These are phyloP conservation scores for Globia sparganii DNA, from an alignment of 2,888 invertebrate genomes.

Conservation along the genomic window DNA sequence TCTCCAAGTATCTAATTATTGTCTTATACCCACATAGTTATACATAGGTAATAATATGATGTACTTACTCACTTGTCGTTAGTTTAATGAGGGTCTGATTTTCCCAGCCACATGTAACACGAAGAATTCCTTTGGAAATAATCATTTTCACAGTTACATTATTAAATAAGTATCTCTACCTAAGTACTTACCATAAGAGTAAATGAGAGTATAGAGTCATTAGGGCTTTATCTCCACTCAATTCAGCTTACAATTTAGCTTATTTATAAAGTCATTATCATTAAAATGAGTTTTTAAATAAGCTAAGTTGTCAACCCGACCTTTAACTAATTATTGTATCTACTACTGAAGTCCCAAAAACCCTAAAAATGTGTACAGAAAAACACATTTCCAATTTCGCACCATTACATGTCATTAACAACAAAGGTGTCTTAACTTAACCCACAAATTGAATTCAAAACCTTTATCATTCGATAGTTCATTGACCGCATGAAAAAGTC, in stretches of 20 bases:
- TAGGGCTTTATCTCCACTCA: neutral
- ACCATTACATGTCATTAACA: constrained; percentile 14
- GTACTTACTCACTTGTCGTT: constrained; percentile 22
- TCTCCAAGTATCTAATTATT: constrained; percentile 44
- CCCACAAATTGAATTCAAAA: constrained; percentile 50
- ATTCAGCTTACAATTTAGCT: neutral
- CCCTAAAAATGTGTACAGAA: neutral
- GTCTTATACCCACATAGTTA: constrained; percentile 11
- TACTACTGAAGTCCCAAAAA: neutral
- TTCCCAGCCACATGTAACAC: neutral
- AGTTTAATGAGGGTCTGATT: constrained; percentile 31
- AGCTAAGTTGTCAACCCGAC: neutral
- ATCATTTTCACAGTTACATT: constrained; percentile 5
- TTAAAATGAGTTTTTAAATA: neutral
- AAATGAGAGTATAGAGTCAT: neutral
- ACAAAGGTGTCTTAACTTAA: constrained; percentile 3
- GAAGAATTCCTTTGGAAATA: neutral
- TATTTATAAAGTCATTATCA: neutral
- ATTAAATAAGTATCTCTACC: neutral
- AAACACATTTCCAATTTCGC: neutral
- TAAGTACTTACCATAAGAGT: neutral
- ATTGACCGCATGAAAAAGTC: constrained; percentile 59
- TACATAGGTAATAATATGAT: constrained; percentile 8
- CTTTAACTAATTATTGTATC: neutral
- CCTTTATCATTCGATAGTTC: constrained; percentile 63